Percentiles rank a stretch among this genome's conserved stretches.
These are phyloP conservation scores for Xestia c-nigrum DNA, from an alignment of 2,888 invertebrate genomes.

Conservation along the genomic window DNA sequence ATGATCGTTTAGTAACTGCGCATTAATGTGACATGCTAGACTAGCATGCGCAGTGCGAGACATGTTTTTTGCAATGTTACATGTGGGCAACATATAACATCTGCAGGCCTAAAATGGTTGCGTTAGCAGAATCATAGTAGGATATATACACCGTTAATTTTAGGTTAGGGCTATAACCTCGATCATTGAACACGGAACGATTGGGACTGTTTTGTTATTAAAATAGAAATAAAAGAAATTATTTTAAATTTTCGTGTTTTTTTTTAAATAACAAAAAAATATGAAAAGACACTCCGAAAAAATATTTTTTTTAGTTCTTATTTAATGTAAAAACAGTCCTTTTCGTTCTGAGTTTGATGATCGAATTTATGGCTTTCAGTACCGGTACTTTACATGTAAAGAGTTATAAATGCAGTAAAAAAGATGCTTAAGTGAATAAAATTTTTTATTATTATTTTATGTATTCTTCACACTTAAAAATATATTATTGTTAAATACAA, in stretches of 20 bases:
- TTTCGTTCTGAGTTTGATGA: too few relatives aligned
- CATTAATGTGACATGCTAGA: background rate
- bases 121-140: background rate
- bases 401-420: background rate
- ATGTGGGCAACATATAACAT: background rate
- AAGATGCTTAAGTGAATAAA: background rate
- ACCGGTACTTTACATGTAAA: background rate
- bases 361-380: too few relatives aligned
- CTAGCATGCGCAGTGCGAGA: background rate
- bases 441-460: background rate
- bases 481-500: background rate
- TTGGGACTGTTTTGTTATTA: too few relatives aligned
- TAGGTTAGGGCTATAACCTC: too few relatives aligned
- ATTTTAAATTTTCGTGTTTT: too few relatives aligned
- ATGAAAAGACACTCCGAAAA: too few relatives aligned
- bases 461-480: background rate
- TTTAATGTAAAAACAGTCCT: too few relatives aligned
- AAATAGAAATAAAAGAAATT: too few relatives aligned
- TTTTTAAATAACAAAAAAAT: too few relatives aligned
- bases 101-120: background rate
- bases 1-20: conserved; percentile 44
- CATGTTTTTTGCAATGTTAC: rapidly evolving
- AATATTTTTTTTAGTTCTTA: too few relatives aligned
- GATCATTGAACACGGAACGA: too few relatives aligned
- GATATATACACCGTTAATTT: too few relatives aligned